A percentile compares a stretch with the other conserved stretches of the same genome.
Conservation (phyloP, 2,113 vertebrate species). For the Rhinoderma darwinii region DNA sequence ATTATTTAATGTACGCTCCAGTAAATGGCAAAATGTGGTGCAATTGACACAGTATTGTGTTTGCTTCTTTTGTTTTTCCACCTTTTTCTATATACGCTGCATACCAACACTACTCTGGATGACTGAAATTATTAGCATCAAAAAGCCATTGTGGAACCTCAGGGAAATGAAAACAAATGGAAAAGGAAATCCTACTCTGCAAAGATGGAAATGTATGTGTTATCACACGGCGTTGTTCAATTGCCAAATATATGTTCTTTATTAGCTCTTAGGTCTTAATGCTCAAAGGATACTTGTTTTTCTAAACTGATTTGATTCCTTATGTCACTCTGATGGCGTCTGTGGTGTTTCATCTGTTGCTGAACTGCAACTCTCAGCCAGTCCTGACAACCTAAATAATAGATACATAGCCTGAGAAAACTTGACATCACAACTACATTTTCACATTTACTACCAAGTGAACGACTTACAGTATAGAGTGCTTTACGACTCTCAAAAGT, state of each 20-base stretch:
- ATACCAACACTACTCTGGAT: constrained; percentile 20
- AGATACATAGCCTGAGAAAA: background rate
- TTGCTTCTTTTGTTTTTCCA: constrained; percentile 8
- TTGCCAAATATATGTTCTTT: constrained; percentile 42
- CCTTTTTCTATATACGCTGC: background rate
- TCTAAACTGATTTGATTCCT: constrained; percentile 31
- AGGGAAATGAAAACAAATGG: constrained; percentile 56
- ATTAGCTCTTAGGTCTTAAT: constrained; percentile 24
- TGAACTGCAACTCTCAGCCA: constrained; percentile 38
- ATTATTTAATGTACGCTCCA: background rate
- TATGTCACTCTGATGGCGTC: background rate
- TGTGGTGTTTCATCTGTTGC: constrained; percentile 17
- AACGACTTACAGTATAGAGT: background rate
- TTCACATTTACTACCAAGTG: background rate
- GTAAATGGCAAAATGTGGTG: background rate
- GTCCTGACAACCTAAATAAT: background rate
- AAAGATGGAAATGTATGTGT: constrained; percentile 46
- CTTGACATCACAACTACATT: background rate
- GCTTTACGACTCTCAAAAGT: too few relatives aligned
- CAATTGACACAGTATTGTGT: constrained; percentile 15
- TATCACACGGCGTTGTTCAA: constrained; percentile 36
- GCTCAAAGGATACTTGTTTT: constrained; percentile 34
- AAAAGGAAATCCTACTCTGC: constrained; percentile 48
- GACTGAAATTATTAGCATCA: constrained; percentile 54
- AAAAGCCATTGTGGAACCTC: constrained; percentile 50